phyloP scores from a whole-genome alignment of 2,888 invertebrate species.

The Seira ritae region DNA sequence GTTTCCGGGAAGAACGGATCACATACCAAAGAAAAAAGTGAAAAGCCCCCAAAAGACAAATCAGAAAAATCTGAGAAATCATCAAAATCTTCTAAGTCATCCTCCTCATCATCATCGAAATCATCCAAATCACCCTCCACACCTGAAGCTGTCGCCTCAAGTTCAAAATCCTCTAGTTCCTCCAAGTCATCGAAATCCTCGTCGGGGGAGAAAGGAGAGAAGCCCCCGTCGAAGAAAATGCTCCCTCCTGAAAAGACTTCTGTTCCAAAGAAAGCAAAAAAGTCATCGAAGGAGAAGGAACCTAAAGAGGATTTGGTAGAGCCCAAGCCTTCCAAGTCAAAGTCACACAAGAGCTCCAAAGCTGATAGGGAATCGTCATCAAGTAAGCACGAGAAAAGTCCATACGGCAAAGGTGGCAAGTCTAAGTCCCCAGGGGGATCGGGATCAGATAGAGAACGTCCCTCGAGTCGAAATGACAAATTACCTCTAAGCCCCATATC shows the following conservation, averaged over 20 bases:
- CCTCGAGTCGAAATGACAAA: conserved; percentile 55
- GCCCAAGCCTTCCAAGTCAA: conserved; percentile 59
- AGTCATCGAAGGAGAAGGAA: conserved; percentile 61
- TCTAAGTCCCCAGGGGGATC: conserved; percentile 26
- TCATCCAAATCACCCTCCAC: conserved; percentile 46
- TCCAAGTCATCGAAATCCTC: conserved; percentile 58
- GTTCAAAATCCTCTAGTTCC: conserved; percentile 62
- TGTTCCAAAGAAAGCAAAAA: conserved; percentile 72
- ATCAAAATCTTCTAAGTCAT: conserved; percentile 55
- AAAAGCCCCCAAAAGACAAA: conserved; percentile 60
- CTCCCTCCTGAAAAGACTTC: conserved; percentile 71
- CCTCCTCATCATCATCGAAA: conserved; percentile 47
- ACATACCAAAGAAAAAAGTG: conserved; percentile 60
- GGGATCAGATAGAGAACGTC: conserved; percentile 32
- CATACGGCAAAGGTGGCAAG: conserved; percentile 31
- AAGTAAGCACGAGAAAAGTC: conserved; percentile 44
- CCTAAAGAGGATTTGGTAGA: conserved; percentile 46
- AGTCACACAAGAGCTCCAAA: conserved; percentile 62
- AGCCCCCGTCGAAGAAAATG: conserved; percentile 70
- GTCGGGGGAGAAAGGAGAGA: conserved; percentile 59
- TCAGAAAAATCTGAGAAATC: conserved; percentile 55
- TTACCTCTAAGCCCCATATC: conserved; percentile 64
- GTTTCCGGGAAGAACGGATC: conserved; percentile 63
- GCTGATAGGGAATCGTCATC: conserved; percentile 45
- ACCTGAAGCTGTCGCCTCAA: conserved; percentile 23